Base-by-base conservation (phyloP, 2,888 invertebrate genomes). In the Melikaiella ostensackeni region DNA sequence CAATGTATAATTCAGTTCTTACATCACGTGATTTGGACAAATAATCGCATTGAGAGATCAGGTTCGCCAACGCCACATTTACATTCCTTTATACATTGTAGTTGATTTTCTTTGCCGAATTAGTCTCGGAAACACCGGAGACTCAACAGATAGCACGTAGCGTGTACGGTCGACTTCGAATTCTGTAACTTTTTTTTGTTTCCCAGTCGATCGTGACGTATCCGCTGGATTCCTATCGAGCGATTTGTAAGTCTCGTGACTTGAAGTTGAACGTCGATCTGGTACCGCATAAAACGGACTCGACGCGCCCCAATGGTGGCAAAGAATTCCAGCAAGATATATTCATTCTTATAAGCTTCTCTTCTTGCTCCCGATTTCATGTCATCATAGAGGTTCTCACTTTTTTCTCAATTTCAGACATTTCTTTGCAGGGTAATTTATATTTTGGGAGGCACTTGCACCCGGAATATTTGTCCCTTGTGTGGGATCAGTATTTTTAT, bases 171-270 rank as follows among this genome's bases (percentile, higher is more conserved):
- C 62, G 75, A 62, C 63, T 42, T 75, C 50, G 75, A 62, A 75
- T 75, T 75, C 75, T 75, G 30, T n/a, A 33, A 75, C 50, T 50
- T 50, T 6, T 61, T 42, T 62, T 75, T 63, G 24, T 75, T 75
- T 64, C 21, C 13, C 27, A 55, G 55, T 35, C 59, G 42, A 75
- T 75, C 61, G 75, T 75, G 75, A 75, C 62, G 66, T 66, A 76
- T 76, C 46, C 61, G 16, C 75, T 50, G 79, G 77, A 80, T 80
- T 78, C 75, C 77, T 64, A 76, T 80, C 80, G 78, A 78, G 19
- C 83, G 82, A 81, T 83, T 83, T 82, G 82, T 83, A 82, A 82
- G 81, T 77, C 80, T 78, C 81, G 79, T 80, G 82, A 79, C 80
- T 79, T 74, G 74, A 77, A 78, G 75, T 27, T 33, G 75, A 79